Evolutionary conservation across 2,888 invertebrate genomes (phyloP).

Genomic region (Apamea monoglypha): DNA sequence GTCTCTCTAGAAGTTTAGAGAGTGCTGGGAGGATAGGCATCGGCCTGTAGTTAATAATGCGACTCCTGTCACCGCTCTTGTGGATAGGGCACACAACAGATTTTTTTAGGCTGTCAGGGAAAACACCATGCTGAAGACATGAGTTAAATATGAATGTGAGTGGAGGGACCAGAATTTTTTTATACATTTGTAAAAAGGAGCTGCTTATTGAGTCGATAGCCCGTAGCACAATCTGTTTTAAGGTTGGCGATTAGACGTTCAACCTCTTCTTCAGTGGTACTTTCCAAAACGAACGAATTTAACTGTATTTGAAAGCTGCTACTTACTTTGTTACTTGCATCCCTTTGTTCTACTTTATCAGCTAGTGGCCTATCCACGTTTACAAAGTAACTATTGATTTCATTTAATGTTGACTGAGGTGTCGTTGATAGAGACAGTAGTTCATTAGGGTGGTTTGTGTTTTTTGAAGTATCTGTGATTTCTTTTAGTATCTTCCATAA

Average conservation of each 20-base stretch:
- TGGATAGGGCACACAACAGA: neutral
- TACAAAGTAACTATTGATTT: neutral
- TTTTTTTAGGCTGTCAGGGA: constrained; percentile 3
- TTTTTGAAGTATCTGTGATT: neutral
- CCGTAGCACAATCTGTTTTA: neutral
- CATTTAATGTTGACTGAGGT: neutral
- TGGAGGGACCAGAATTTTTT: neutral
- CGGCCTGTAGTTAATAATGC: neutral
- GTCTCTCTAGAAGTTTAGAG: too few species aligned
- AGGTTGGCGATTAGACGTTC: neutral
- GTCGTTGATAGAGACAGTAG: neutral
- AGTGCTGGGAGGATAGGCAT: too few species aligned
- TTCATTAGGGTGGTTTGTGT: neutral
- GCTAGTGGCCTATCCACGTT: neutral
- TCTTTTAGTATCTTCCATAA: neutral
- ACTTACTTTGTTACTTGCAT: neutral
- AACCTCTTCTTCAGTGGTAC: neutral
- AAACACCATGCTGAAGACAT: neutral
- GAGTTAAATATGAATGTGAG: neutral
- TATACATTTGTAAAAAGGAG: neutral
- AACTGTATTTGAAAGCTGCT: too few species aligned
- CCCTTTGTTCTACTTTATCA: neutral
- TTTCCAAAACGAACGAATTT: neutral
- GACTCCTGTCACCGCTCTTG: constrained; percentile 5
- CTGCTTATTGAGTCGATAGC: neutral